phyloP scores from a whole-genome alignment of 2,797 vertebrate species.

The Anguilla megastoma region DNA sequence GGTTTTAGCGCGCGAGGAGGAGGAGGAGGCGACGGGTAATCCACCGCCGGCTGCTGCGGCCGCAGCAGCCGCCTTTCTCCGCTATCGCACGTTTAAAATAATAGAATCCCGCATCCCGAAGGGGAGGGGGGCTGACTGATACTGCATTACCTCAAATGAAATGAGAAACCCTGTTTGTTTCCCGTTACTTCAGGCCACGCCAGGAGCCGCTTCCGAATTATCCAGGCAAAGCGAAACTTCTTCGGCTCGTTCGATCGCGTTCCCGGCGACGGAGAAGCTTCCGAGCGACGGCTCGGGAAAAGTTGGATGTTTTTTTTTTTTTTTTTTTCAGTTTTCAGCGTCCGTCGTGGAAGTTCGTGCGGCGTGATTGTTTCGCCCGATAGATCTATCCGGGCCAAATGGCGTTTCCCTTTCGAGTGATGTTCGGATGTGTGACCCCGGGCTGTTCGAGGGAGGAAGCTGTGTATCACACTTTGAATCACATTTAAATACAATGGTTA shows the following conservation, averaged over 20 bases:
- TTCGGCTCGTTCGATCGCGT: background rate
- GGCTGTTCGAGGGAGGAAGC: background rate
- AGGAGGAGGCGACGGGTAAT: background rate
- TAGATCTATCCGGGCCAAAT: background rate
- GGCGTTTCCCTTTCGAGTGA: background rate
- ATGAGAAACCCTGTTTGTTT: background rate
- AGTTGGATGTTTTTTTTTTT: background rate
- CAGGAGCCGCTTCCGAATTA: background rate
- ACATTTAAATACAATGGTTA: too few relatives aligned
- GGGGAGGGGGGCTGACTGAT: background rate
- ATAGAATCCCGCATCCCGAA: background rate
- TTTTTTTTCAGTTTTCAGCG: background rate
- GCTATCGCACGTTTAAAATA: background rate
- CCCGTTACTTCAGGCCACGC: constrained; percentile 1
- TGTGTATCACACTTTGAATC: too few relatives aligned
- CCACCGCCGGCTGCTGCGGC: background rate
- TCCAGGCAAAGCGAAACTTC: background rate
- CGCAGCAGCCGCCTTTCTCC: background rate
- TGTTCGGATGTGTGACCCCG: background rate
- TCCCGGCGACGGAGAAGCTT: background rate
- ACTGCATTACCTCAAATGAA: constrained; percentile 7
- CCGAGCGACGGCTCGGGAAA: background rate
- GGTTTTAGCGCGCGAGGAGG: background rate
- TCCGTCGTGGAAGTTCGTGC: background rate
- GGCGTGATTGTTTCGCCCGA: background rate